Evolutionary conservation across 2,113 vertebrate genomes (phyloP).

Genomic region (Macheiramphus alcinus): DNA sequence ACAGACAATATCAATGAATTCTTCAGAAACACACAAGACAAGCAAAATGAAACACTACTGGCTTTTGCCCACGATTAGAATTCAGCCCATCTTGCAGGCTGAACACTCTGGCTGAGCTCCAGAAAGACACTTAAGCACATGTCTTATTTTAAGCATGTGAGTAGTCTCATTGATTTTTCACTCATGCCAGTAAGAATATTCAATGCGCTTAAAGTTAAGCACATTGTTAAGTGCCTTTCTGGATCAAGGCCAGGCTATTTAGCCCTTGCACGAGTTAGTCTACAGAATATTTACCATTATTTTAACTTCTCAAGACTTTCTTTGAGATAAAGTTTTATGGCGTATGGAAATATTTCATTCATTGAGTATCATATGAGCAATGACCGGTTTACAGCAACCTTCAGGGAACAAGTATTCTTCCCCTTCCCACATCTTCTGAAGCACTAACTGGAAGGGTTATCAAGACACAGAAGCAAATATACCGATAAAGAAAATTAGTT

Average conservation of each 20-base stretch:
- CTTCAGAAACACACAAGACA: conserved; percentile 45
- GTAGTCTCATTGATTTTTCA: conserved; percentile 56
- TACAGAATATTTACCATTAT: conserved; percentile 28
- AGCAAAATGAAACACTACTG: conserved; percentile 56
- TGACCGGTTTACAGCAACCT: neutral
- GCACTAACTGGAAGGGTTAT: conserved; percentile 28
- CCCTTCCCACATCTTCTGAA: conserved; percentile 23
- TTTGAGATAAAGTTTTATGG: conserved; percentile 18
- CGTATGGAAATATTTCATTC: conserved; percentile 18
- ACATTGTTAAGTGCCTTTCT: conserved; percentile 62
- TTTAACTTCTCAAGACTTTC: conserved; percentile 51
- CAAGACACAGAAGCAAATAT: neutral
- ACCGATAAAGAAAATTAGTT: neutral
- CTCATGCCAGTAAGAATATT: conserved; percentile 57
- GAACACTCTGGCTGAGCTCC: conserved; percentile 6
- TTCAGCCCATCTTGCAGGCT: neutral
- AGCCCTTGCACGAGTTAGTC: neutral
- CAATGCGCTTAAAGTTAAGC: conserved; percentile 63
- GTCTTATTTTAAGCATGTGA: conserved; percentile 61
- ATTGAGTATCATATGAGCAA: neutral
- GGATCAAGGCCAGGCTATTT: conserved; percentile 48
- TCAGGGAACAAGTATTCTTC: neutral
- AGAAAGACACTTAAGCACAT: conserved; percentile 58
- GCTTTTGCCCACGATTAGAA: conserved; percentile 34
- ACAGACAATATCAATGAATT: conserved; percentile 58